Percentiles rank a stretch among this genome's conserved stretches.
Evolutionary conservation across 2,113 vertebrate species (phyloP).

Genomic region (Istiophorus platypterus): DNA sequence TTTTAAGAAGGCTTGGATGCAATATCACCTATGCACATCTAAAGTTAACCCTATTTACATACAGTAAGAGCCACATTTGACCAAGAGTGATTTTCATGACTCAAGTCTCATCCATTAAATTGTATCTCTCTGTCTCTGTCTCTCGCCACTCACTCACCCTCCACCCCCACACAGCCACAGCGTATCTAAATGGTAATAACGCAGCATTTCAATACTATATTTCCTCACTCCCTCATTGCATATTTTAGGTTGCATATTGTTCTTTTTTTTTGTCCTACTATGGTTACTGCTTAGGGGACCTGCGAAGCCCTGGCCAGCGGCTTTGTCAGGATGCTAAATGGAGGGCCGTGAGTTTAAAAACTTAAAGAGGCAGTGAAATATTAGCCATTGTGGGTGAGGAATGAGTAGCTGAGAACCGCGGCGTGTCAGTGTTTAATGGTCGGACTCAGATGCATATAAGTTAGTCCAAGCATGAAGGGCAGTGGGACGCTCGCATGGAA

Average conservation of each 20-base stretch:
- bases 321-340: slow-evolving; percentile 91
- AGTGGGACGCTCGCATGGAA: slow-evolving; percentile 91
- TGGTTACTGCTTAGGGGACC: slow-evolving; percentile 32
- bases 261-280: slow-evolving; percentile 51
- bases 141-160: slow-evolving; percentile 22
- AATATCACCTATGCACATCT: slow-evolving; percentile 37
- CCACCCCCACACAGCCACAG: slow-evolving; percentile 34
- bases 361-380: slow-evolving; percentile 98
- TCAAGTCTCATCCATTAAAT: slow-evolving; percentile 74
- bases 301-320: slow-evolving; percentile 63
- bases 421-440: slow-evolving; percentile 98
- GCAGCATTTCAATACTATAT: slow-evolving; percentile 62
- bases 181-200: slow-evolving; percentile 82
- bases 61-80: slow-evolving; percentile 55
- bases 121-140: slow-evolving; percentile 30
- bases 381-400: slow-evolving; percentile 95
- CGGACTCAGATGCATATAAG: slow-evolving; percentile 97
- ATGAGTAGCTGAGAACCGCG: slow-evolving; percentile 94
- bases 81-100: slow-evolving; percentile 70
- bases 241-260: slow-evolving; percentile 67
- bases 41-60: slow-evolving; percentile 61
- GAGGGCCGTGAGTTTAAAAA: slow-evolving; percentile 91
- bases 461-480: slow-evolving; percentile 99
- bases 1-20: slow-evolving; percentile 22
- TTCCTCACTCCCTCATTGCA: slow-evolving; percentile 50